phyloP scores from a whole-genome alignment of 2,797 vertebrate species.

The Pangasius larnaudii region DNA sequence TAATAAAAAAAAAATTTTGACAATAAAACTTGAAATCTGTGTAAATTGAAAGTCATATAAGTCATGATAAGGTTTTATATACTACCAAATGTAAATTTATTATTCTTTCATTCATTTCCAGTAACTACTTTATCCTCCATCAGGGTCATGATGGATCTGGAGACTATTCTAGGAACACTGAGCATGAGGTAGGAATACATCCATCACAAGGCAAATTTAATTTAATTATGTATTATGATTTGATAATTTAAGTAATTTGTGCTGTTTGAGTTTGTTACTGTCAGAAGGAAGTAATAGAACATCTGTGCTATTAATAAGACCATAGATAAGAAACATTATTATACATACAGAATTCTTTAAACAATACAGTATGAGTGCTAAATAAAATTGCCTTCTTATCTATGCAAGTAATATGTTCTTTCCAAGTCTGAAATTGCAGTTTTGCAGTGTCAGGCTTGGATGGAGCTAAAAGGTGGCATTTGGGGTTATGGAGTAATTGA shows the following conservation, averaged over 20 bases:
- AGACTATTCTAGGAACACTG: neutral
- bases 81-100: neutral
- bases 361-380: neutral
- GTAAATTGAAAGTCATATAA: neutral
- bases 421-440: slow-evolving; percentile 17
- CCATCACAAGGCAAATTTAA: neutral
- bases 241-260: neutral
- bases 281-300: slow-evolving; percentile 3
- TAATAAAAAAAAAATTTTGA: neutral
- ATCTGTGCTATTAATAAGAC: neutral
- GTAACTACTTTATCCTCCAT: neutral
- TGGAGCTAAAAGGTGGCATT: slow-evolving; percentile 43
- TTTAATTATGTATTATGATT: slow-evolving; percentile 9
- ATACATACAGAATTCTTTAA: slow-evolving; percentile 8
- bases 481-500: slow-evolving; percentile 37
- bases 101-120: neutral
- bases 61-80: slow-evolving; percentile 6
- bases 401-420: slow-evolving; percentile 16
- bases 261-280: slow-evolving; percentile 16
- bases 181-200: neutral
- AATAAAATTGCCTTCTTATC: slow-evolving; percentile 18
- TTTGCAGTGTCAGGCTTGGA: slow-evolving; percentile 25
- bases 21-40: neutral
- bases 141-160: neutral
- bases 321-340: neutral